phyloP scores from a whole-genome alignment of 2,113 vertebrate genomes.

The Otolemur garnettii region DNA sequence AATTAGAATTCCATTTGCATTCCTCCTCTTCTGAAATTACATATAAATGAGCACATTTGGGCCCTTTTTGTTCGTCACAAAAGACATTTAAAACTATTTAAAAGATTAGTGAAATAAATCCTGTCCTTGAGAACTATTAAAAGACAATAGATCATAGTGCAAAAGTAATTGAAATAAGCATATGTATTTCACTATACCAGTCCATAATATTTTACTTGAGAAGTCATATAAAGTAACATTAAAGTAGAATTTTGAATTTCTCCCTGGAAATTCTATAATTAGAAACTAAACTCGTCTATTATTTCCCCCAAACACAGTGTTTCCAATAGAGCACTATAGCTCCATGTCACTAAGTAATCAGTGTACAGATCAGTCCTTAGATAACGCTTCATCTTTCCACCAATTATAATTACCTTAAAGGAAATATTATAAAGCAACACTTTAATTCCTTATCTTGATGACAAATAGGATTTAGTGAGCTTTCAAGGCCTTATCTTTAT shows the following conservation, averaged over 20 bases:
- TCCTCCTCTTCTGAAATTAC: slow-evolving; percentile 42
- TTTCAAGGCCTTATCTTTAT: background rate
- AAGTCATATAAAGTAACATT: slow-evolving; percentile 18
- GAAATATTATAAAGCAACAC: background rate
- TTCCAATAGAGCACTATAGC: background rate
- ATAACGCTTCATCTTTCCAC: background rate
- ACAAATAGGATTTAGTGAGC: background rate
- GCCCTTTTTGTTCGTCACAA: background rate
- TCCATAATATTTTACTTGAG: slow-evolving; percentile 11
- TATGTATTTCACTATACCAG: background rate
- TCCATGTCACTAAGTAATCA: background rate
- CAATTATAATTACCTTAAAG: background rate
- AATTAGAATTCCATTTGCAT: slow-evolving; percentile 50
- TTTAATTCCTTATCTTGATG: slow-evolving; percentile 24
- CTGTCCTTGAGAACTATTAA: slow-evolving; percentile 12
- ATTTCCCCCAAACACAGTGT: background rate
- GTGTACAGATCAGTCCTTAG: background rate
- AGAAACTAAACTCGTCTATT: background rate
- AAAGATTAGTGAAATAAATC: background rate
- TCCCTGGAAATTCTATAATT: background rate
- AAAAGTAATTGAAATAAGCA: slow-evolving; percentile 38
- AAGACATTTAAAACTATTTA: slow-evolving; percentile 19
- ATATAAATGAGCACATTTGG: background rate
- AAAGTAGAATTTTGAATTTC: background rate
- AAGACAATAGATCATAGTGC: background rate